phyloP scores from a whole-genome alignment of 2,888 invertebrate genomes.

The Cheilosia urbana region DNA sequence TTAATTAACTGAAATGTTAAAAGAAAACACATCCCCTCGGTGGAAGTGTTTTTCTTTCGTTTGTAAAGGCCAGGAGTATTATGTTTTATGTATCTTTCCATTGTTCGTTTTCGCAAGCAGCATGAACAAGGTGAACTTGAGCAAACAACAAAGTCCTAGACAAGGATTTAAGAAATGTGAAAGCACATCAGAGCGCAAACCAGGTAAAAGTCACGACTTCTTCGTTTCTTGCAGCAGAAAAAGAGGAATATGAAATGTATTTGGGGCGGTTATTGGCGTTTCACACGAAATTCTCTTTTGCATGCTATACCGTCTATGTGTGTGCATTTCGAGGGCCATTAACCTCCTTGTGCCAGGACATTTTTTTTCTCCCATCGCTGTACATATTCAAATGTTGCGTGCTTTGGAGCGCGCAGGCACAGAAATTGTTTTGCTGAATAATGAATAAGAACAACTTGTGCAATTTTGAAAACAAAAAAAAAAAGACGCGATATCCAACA shows the following conservation, averaged over 20 bases:
- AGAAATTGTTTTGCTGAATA: conserved; percentile 22
- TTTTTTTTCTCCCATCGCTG: not conserved
- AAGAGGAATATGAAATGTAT: conserved; percentile 31
- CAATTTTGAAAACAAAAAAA: conserved; percentile 26
- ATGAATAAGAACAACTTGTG: conserved; percentile 36
- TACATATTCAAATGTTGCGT: conserved; percentile 24
- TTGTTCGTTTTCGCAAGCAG: conserved; percentile 15
- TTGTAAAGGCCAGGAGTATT: not conserved
- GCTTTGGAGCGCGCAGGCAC: conserved; percentile 10
- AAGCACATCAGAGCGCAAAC: conserved; percentile 26
- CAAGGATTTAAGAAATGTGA: conserved; percentile 49
- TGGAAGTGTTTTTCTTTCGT: not conserved
- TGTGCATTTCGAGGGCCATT: conserved; percentile 54
- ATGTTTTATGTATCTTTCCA: not conserved
- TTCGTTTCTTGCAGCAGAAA: not conserved
- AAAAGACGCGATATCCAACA: conserved; percentile 32
- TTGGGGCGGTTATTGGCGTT: conserved; percentile 45
- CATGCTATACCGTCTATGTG: not conserved
- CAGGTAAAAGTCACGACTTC: conserved; percentile 57
- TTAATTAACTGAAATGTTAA: conserved; percentile 44
- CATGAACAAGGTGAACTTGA: not conserved
- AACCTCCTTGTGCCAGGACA: conserved; percentile 33
- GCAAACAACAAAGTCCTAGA: conserved; percentile 17
- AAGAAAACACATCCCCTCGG: conserved; percentile 12
- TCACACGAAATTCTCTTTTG: conserved; percentile 40